Conservation (phyloP, 2,888 invertebrate species). For the Hipparchia sbordonii region DNA sequence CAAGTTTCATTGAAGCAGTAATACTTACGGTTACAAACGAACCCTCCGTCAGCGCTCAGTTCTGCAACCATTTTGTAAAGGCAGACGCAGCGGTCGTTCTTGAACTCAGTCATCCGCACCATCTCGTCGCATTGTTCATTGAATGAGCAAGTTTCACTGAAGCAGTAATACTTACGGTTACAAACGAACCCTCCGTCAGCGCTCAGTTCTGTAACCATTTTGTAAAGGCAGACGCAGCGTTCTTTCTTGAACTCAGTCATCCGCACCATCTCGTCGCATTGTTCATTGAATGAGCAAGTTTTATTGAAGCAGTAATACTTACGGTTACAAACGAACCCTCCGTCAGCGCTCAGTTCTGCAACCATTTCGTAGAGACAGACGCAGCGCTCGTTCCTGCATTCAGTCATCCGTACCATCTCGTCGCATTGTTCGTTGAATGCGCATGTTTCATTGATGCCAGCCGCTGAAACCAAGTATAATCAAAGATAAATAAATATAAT, state of each 20-base stretch:
- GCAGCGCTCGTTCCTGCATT: conserved; percentile 91
- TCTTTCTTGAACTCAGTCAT: conserved; percentile 89
- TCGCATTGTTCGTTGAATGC: conserved; percentile 94
- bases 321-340: conserved; percentile 89
- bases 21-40: conserved; percentile 88
- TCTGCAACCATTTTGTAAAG: conserved; percentile 90
- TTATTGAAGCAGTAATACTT: conserved; percentile 85
- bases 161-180: conserved; percentile 82
- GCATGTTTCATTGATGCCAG: conserved; percentile 91
- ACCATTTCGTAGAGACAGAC: conserved; percentile 91
- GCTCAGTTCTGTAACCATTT: conserved; percentile 87
- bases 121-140: conserved; percentile 91
- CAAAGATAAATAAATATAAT: neutral
- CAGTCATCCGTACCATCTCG: conserved; percentile 87
- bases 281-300: conserved; percentile 91
- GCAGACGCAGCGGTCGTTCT: conserved; percentile 90
- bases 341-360: conserved; percentile 87
- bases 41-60: conserved; percentile 85
- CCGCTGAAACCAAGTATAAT: conserved; percentile 81
- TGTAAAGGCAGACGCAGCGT: conserved; percentile 90
- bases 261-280: conserved; percentile 88
- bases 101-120: conserved; percentile 88
- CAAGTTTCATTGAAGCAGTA: conserved; percentile 88
- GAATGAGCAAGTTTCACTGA: conserved; percentile 92
- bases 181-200: conserved; percentile 89